Evolutionary conservation across 2,888 invertebrate genomes (phyloP).

Genomic region (Drosophila niveifrons): DNA sequence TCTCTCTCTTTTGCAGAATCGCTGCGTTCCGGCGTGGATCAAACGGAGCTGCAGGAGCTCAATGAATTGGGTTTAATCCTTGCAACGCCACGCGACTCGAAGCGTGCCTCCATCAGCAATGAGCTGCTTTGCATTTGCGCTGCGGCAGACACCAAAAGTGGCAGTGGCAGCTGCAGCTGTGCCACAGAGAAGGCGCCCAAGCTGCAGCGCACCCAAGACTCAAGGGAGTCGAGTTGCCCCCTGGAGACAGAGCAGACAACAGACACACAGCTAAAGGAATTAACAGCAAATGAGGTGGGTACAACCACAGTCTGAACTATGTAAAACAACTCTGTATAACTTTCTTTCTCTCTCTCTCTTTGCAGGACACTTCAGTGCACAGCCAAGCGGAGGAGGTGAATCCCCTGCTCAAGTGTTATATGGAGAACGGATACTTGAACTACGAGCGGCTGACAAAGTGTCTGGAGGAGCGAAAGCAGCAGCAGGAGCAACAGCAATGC

Average conservation of each 20-base stretch:
- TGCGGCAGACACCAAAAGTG: constrained; percentile 12
- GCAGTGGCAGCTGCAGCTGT: constrained; percentile 40
- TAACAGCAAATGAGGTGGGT: constrained; percentile 44
- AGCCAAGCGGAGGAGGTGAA: constrained; percentile 30
- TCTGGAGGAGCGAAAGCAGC: constrained; percentile 45
- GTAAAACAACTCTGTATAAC: no score
- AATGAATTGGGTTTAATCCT: constrained; percentile 46
- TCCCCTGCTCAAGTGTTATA: constrained; percentile 55
- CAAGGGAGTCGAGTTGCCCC: not conserved
- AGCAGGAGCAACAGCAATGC: constrained; percentile 85
- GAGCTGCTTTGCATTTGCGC: constrained; percentile 60
- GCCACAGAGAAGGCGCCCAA: constrained; percentile 58
- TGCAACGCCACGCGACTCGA: constrained; percentile 58
- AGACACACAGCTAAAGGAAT: constrained; percentile 11
- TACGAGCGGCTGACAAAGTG: constrained; percentile 64
- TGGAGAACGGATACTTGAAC: constrained; percentile 67
- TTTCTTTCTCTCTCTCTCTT: not conserved
- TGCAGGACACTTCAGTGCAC: constrained; percentile 12
- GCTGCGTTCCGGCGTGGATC: constrained; percentile 69
- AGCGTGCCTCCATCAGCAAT: constrained; percentile 63
- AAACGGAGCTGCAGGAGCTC: constrained; percentile 67
- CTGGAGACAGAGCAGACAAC: constrained; percentile 4
- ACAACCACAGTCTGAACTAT: no score
- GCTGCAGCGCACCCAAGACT: constrained; percentile 45
- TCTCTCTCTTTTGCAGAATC: constrained; percentile 50